Percentiles rank a stretch among this genome's conserved stretches.
These are phyloP conservation scores for Enhydra lutris DNA, from an alignment of 2,113 vertebrate genomes.

Conservation along the genomic window DNA sequence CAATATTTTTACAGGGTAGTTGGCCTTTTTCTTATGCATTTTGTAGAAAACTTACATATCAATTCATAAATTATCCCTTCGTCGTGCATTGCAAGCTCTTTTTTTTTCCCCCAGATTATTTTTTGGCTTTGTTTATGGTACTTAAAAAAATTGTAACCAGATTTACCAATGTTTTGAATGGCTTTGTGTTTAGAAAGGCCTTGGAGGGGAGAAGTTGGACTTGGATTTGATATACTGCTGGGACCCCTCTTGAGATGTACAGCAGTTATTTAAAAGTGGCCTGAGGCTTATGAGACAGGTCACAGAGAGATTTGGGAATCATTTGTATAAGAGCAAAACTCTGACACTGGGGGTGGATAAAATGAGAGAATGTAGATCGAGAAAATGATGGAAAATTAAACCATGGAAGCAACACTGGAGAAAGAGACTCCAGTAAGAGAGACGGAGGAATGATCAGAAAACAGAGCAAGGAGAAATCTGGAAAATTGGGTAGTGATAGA, in stretches of 20 bases:
- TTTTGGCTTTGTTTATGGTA: conserved; percentile 8
- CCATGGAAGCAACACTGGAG: not conserved
- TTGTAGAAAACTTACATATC: not conserved
- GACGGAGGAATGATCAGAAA: not conserved
- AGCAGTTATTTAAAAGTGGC: conserved; percentile 2
- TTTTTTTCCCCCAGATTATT: not conserved
- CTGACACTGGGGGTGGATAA: not conserved
- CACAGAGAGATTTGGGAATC: not conserved
- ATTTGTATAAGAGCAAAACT: conserved; percentile 31
- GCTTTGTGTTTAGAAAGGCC: not conserved
- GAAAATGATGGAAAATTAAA: conserved; percentile 26
- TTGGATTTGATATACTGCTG: conserved; percentile 50
- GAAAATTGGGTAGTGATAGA: not conserved
- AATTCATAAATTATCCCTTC: not conserved
- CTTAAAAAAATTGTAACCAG: conserved; percentile 43
- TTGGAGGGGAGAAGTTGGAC: conserved; percentile 39
- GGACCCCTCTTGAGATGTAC: not conserved
- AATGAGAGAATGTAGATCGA: conserved; percentile 24
- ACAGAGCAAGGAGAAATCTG: not conserved
- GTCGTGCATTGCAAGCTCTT: not conserved
- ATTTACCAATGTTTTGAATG: not conserved
- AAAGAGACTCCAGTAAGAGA: conserved; percentile 6
- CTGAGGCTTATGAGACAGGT: conserved; percentile 10
- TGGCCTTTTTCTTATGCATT: not conserved
- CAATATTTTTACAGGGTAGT: not conserved